phyloP scores from a whole-genome alignment of 2,113 vertebrate genomes.

The Hoplias malabaricus region DNA sequence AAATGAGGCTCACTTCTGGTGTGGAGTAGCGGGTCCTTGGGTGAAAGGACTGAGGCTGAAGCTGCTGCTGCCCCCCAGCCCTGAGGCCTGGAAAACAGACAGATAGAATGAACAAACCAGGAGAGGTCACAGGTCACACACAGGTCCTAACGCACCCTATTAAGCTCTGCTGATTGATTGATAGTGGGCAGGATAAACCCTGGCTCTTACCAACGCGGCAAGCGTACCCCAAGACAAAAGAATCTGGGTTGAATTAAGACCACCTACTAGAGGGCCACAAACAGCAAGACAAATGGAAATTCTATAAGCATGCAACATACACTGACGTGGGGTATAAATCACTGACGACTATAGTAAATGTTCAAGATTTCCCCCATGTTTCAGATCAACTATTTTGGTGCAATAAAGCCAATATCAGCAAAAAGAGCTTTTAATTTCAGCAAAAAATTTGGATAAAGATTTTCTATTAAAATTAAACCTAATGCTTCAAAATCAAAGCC shows the following conservation, averaged over 20 bases:
- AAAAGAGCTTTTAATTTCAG: no score
- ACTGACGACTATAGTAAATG: no score
- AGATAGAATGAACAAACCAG: slow-evolving; percentile 64
- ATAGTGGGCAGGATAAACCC: slow-evolving; percentile 63
- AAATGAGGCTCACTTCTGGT: slow-evolving; percentile 86
- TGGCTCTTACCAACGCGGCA: not conserved
- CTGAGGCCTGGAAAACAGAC: slow-evolving; percentile 76
- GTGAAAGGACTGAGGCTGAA: slow-evolving; percentile 91
- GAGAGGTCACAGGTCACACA: slow-evolving; percentile 68
- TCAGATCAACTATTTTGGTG: no score
- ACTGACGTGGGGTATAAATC: no score
- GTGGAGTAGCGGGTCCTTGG: slow-evolving; percentile 87
- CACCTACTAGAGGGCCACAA: not conserved
- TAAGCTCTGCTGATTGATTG: slow-evolving; percentile 76
- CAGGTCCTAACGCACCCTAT: slow-evolving; percentile 70
- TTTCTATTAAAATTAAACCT: no score
- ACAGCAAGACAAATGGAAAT: not conserved
- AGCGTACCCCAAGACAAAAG: not conserved
- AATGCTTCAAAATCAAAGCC: not conserved
- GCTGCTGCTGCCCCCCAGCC: slow-evolving; percentile 83
- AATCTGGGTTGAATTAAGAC: not conserved
- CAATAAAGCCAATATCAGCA: no score
- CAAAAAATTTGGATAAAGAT: no score
- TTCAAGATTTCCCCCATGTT: no score
- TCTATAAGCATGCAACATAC: not conserved